Evolutionary conservation across 2,113 vertebrate genomes (phyloP).

Genomic region (Cromileptes altivelis): DNA sequence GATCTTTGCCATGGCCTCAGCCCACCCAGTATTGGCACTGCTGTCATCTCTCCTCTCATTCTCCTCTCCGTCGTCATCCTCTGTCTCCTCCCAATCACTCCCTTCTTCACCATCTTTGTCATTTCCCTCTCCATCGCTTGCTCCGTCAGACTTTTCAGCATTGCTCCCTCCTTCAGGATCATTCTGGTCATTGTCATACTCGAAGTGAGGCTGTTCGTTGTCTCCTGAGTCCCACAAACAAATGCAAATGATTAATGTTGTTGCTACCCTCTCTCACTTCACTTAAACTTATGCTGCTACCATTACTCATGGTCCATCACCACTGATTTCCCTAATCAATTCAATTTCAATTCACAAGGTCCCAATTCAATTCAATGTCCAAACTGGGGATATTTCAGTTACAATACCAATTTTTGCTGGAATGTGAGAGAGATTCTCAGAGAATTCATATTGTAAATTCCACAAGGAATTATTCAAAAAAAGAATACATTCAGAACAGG

Average conservation of each 20-base stretch:
- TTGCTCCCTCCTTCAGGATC: slow-evolving; percentile 19
- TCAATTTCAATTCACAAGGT: too few species aligned
- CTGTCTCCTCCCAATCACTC: slow-evolving; percentile 4
- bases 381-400: too few species aligned
- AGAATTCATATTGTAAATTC: too few species aligned
- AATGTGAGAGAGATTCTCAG: too few species aligned
- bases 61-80: background rate
- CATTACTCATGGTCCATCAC: too few species aligned
- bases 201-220: slow-evolving; percentile 15
- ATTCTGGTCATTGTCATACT: slow-evolving; percentile 10
- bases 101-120: background rate
- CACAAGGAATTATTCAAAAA: too few species aligned
- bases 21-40: slow-evolving; percentile 88
- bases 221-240: background rate
- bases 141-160: background rate
- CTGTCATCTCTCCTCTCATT: slow-evolving; percentile 1
- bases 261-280: too few species aligned
- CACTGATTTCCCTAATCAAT: too few species aligned
- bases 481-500: too few species aligned
- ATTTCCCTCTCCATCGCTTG: slow-evolving; percentile 10
- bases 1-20: slow-evolving; percentile 95
- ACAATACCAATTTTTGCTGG: too few species aligned
- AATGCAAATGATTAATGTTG: background rate
- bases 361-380: too few species aligned
- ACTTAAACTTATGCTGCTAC: too few species aligned